Conservation (phyloP, 2,797 vertebrate species). For the Heliangelus exortis region DNA sequence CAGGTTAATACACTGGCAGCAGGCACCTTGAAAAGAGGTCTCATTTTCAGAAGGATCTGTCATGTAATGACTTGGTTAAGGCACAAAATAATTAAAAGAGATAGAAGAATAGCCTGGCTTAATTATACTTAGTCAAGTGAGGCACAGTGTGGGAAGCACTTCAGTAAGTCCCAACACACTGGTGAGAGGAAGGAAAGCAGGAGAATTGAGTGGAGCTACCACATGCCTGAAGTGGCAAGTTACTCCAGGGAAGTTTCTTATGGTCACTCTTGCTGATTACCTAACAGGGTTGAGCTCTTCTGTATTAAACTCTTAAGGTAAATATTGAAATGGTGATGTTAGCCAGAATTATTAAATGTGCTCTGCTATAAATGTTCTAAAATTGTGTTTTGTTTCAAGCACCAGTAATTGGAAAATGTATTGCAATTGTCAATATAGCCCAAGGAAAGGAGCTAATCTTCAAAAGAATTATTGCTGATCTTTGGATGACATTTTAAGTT, state of each 20-base stretch:
- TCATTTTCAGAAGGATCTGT: neutral
- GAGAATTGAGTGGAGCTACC: neutral
- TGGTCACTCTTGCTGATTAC: neutral
- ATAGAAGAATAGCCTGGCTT: neutral
- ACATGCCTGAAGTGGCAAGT: neutral
- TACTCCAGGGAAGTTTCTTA: neutral
- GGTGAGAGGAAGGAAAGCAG: neutral
- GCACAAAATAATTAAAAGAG: neutral
- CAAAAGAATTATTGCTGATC: neutral
- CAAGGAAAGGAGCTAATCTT: neutral
- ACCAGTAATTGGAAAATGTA: neutral
- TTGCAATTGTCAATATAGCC: neutral
- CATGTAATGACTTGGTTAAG: neutral
- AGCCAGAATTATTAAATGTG: neutral
- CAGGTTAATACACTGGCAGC: neutral
- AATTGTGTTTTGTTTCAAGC: neutral
- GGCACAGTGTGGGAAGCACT: neutral
- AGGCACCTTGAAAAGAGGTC: neutral
- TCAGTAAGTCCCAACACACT: rapidly evolving
- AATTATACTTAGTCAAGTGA: neutral
- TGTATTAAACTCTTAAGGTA: neutral
- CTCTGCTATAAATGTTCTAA: neutral
- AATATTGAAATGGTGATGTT: neutral
- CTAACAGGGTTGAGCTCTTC: neutral
- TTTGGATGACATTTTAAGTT: neutral